phyloP scores from a whole-genome alignment of 2,797 vertebrate genomes.

The Oophaga sylvatica region DNA sequence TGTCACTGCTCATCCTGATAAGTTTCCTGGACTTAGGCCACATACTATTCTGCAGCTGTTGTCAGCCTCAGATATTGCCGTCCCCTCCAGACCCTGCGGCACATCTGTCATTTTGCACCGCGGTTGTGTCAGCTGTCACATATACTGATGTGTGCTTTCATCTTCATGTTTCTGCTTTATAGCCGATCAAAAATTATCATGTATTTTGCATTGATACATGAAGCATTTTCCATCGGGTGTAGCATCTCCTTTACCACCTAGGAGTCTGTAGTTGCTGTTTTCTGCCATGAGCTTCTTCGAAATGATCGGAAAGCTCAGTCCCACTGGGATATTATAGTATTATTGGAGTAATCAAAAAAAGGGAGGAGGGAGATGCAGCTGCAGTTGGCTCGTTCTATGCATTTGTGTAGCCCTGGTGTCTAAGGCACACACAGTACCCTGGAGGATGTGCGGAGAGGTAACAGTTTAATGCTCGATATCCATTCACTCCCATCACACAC shows the following conservation, averaged over 20 bases:
- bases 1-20: neutral
- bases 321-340: no score
- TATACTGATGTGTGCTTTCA: neutral
- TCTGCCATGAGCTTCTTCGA: no score
- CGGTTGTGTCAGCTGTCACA: neutral
- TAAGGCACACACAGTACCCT: no score
- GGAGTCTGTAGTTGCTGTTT: no score
- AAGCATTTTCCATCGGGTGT: no score
- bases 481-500: no score
- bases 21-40: neutral
- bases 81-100: neutral
- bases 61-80: neutral
- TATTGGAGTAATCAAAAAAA: neutral
- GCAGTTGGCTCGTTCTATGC: neutral
- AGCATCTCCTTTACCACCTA: no score
- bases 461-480: no score
- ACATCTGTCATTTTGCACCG: constrained; percentile 4
- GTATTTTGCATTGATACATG: neutral
- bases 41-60: neutral
- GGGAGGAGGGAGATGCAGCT: constrained; percentile 1
- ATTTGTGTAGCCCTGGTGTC: no score
- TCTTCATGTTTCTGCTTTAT: neutral
- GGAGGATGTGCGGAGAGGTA: no score
- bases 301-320: no score
- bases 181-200: neutral